These are phyloP conservation scores for Umimayanthus chanpuru DNA, from an alignment of 92 coral and sea anemone species.

Conservation along the genomic window DNA sequence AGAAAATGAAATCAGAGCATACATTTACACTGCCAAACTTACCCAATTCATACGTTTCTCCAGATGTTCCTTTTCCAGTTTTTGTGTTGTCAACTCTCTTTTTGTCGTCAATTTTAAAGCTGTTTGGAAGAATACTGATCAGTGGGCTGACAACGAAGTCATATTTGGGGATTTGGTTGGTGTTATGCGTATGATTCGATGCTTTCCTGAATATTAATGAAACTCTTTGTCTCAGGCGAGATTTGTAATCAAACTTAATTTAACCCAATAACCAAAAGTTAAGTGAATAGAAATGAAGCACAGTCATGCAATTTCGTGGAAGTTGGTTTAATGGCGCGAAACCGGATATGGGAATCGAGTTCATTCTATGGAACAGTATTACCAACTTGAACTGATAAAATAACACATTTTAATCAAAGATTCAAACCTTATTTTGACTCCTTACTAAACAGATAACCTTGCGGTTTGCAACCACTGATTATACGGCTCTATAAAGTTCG, in stretches of 20 bases:
- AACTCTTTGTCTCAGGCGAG: not conserved
- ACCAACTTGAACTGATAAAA: not conserved
- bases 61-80: not conserved
- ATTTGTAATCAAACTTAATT: constrained; percentile 11
- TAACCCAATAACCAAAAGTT: constrained; percentile 11
- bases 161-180: constrained; percentile 8
- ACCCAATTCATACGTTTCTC: not conserved
- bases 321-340: not conserved
- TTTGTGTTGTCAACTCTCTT: not conserved
- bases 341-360: not conserved
- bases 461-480: not conserved
- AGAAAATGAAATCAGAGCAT: not conserved
- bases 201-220: constrained; percentile 18
- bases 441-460: not conserved
- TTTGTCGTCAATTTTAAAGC: not conserved
- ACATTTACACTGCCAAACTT: not conserved
- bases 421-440: not conserved
- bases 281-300: constrained; percentile 5
- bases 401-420: not conserved
- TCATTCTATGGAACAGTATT: not conserved
- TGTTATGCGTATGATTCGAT: not conserved
- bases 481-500: not conserved
- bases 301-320: not conserved
- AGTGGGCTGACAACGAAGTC: not conserved
- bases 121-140: not conserved